Base-by-base conservation (phyloP, 2,888 invertebrate species). In the Luperina testacea region DNA sequence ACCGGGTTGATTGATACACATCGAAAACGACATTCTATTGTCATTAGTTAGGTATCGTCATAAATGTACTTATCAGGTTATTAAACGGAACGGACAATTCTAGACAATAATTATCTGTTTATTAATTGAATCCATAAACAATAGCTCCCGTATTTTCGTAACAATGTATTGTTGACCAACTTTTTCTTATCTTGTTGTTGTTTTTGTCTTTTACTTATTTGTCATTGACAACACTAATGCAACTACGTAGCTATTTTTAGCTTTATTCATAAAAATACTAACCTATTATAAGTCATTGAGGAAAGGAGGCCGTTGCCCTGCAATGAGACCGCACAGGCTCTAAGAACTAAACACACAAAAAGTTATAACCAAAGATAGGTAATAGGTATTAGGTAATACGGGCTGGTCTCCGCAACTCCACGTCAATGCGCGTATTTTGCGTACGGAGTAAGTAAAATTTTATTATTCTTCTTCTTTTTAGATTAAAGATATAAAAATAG, bases 21-120 rank as follows among this genome's bases (percentile, higher is more conserved):
- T 82, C 67, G 59, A 77, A 81, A 85, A 87, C 80, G 77, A 53
- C 87, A 89, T 90, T 90, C 78, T 78, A 59, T 68, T 24, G 65
- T 82, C 76, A 80, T 82, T 86, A 86, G 65, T 51, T 64, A 68
- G 72, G 63, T 77, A 72, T 27, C 45, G 72, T 85, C 87, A 80
- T 69, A 77, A 85, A 85, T 84, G 48, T 72, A 68, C 51, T 78
- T 38, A 64, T 84, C n/a, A 75, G 73, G 38, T 61, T 72, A 81
- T 79, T 87, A 80, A 75, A 57, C 24, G 20, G 57, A 64, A 76
- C 72, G 1, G 32, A 20, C 13, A 17, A 72, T 77, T 68, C 79
- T 13, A 72, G n/a, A 64, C 24, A 51, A 13, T 42, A n/a, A 73
- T 61, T 57, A 48, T 27, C 53, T 83, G 61, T 20, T 51, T 64